These are phyloP conservation scores for Drosophila paramelanica DNA, from an alignment of 2,888 invertebrate genomes.

Conservation along the genomic window DNA sequence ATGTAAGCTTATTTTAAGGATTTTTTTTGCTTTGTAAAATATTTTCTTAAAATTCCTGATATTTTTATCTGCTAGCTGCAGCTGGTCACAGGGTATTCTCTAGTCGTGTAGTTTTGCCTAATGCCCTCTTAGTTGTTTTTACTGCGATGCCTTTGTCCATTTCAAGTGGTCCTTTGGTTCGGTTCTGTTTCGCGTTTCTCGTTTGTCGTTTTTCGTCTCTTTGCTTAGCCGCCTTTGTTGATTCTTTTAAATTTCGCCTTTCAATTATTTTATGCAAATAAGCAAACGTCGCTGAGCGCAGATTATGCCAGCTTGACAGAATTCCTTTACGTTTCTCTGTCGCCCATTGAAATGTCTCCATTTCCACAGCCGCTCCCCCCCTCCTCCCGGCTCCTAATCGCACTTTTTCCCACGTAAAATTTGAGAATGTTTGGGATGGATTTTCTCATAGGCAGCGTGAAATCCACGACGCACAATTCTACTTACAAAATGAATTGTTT, in stretches of 20 bases:
- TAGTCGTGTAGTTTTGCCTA: not conserved
- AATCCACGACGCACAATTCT: constrained; percentile 60
- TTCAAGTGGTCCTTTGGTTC: constrained; percentile 43
- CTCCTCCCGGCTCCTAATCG: constrained; percentile 5
- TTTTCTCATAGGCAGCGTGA: constrained; percentile 41
- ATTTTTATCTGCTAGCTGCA: not conserved
- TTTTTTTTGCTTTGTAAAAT: too few relatives aligned
- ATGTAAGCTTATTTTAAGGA: too few relatives aligned
- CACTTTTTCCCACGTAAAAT: constrained; percentile 21
- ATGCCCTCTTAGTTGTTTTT: constrained; percentile 1
- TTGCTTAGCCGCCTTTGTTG: constrained; percentile 62
- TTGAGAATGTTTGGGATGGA: constrained; percentile 17
- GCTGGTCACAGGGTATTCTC: not conserved
- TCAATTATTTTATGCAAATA: constrained; percentile 81
- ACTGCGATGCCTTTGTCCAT: constrained; percentile 31
- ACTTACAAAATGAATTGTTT: constrained; percentile 74
- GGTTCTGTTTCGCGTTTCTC: constrained; percentile 28
- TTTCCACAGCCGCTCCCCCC: constrained; percentile 10
- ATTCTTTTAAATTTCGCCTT: constrained; percentile 78
- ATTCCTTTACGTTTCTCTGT: constrained; percentile 41
- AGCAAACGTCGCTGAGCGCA: constrained; percentile 69
- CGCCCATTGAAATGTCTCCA: constrained; percentile 22
- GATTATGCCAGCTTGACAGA: constrained; percentile 79
- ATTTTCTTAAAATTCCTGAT: too few relatives aligned
- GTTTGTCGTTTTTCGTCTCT: constrained; percentile 22